Base-by-base conservation (phyloP, 1,140 invertebrate species). In the Lordiphosa stackelbergi region DNA sequence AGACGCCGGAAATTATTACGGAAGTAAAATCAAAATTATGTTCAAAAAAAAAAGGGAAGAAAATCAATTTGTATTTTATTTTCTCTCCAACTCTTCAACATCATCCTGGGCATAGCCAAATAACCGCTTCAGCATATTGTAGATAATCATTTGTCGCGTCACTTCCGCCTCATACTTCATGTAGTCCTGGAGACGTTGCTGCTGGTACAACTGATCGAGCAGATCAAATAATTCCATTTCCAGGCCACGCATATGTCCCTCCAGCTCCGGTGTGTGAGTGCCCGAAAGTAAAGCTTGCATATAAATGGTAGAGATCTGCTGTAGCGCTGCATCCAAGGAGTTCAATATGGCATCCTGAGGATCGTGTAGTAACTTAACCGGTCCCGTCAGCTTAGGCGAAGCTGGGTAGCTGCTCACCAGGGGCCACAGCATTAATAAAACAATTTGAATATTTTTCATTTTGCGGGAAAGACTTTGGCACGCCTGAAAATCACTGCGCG, bases 81-180 rank as follows among this genome's bases (percentile, higher is more conserved):
- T 10, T 40, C 9, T 34, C 24, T 19, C 22, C 31, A 58, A 24
- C 52, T 57, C 61, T 16, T 57, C 49, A 41, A 57, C 47, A 1
- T 37, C 43, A 8, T 75, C 71, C 38, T 62, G 63, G 7, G 73
- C 55, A 55, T 85, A 85, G 38, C 85, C 85, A 49, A 86, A 85
- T 48, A 86, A 51, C 46, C 74, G 65, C 65, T 86, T 86, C 4
- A 86, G 52, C 85, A 86, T 74, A 36, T 75, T 86, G 42, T 86
- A 86, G 59, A 86, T 64, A 40, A 86, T 74, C 85, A 86, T 79
- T 85, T 86, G 85, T 48, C 73, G 65, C 38, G 85, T 85, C 48
- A 86, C 85, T 66, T 85, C 79, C 48, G 79, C 65, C 49, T 86
- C 85, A 38, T 86, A 86, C 31, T 68, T 73, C 75, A 86, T 86